Evolutionary conservation across 2,113 vertebrate species (phyloP).

Genomic region (Rhabdomys dilectus): DNA sequence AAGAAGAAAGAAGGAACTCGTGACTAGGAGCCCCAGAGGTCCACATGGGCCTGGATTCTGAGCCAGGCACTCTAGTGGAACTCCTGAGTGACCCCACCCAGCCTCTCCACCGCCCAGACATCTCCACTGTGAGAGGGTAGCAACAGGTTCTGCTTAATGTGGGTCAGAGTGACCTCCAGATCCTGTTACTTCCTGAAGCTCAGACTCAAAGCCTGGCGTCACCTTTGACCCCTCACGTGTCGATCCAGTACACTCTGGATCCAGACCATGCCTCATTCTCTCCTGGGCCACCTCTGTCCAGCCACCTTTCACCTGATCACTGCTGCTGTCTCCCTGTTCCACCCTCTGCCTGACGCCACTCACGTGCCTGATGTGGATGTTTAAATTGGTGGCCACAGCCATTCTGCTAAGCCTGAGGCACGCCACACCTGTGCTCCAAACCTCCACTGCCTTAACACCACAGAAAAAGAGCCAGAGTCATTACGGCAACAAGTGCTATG

Average conservation of each 20-base stretch:
- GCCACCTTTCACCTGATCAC: neutral
- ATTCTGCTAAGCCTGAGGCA: slow-evolving; percentile 2
- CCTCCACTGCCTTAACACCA: neutral
- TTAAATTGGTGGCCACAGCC: slow-evolving; percentile 21
- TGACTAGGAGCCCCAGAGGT: neutral
- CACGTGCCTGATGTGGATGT: neutral
- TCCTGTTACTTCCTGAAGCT: neutral
- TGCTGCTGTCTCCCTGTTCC: neutral
- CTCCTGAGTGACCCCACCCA: neutral
- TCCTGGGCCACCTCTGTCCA: rapidly evolving
- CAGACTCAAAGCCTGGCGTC: neutral
- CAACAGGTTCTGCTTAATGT: neutral
- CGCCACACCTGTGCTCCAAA: neutral
- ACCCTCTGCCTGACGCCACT: neutral
- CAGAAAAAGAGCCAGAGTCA: slow-evolving; percentile 33
- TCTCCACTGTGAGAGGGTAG: too few relatives aligned
- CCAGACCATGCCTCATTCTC: neutral
- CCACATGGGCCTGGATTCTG: neutral
- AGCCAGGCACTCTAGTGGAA: neutral
- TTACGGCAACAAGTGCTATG: neutral
- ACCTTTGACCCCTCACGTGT: neutral
- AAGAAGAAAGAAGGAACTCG: neutral
- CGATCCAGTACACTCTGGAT: neutral
- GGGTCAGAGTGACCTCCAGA: neutral
- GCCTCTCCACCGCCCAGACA: neutral